Conservation (phyloP, 1,140 invertebrate species). For the Philotrypesis tridentata region DNA sequence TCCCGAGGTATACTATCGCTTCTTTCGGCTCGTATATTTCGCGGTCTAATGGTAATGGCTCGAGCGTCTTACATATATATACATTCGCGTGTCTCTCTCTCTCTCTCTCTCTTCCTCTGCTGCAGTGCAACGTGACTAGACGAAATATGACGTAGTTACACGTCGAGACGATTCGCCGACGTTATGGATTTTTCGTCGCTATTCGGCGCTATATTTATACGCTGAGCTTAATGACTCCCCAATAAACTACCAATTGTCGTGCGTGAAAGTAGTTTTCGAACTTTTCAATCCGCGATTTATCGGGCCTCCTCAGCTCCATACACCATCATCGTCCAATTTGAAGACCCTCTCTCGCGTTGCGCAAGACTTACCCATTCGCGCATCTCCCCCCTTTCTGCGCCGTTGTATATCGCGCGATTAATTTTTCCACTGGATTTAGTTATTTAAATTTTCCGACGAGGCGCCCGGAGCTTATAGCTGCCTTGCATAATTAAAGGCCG, state of each 20-base stretch:
- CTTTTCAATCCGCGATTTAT: too few relatives aligned
- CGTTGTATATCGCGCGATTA: too few relatives aligned
- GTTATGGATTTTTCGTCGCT: too few relatives aligned
- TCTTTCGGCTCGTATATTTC: conserved; percentile 15
- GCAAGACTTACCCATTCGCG: too few relatives aligned
- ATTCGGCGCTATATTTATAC: too few relatives aligned
- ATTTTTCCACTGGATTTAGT: not conserved
- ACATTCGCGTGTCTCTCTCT: too few relatives aligned
- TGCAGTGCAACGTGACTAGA: not conserved
- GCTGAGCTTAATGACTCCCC: not conserved
- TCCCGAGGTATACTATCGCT: not conserved
- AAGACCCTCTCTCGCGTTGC: not conserved
- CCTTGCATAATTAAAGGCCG: not conserved
- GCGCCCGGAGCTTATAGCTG: too few relatives aligned
- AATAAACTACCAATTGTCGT: not conserved
- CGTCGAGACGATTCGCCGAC: not conserved
- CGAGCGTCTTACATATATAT: not conserved
- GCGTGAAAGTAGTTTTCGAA: too few relatives aligned
- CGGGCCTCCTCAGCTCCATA: not conserved
- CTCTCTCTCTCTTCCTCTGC: too few relatives aligned
- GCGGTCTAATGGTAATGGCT: not conserved
- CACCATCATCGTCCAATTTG: too few relatives aligned
- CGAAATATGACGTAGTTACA: conserved; percentile 3
- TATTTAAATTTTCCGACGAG: not conserved
- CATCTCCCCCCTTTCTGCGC: too few relatives aligned